Evolutionary conservation across 2,113 vertebrate genomes (phyloP).

Genomic region (Cranoglanis bouderius): DNA sequence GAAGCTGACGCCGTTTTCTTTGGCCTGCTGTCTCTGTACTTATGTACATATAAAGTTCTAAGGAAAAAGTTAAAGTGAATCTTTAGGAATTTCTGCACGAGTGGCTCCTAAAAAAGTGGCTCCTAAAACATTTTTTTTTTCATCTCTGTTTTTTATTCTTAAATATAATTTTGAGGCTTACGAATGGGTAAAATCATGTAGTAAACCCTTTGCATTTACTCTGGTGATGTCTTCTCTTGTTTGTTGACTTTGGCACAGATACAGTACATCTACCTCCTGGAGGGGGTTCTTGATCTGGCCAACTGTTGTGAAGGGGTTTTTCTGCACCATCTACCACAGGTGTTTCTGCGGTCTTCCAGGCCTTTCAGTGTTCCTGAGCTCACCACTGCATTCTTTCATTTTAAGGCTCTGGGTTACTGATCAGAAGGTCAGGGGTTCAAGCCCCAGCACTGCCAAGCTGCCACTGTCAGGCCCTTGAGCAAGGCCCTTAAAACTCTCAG

Average conservation of each 20-base stretch:
- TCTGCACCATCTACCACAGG: not conserved
- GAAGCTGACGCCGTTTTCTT: slow-evolving; percentile 12
- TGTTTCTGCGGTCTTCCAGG: not conserved
- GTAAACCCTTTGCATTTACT: not conserved
- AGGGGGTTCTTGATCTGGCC: not conserved
- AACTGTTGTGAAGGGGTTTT: not conserved
- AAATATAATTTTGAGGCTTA: not conserved
- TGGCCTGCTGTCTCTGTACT: slow-evolving; percentile 4
- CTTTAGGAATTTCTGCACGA: not conserved
- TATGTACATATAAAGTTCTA: not conserved
- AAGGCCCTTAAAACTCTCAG: not conserved
- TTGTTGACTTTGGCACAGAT: not conserved
- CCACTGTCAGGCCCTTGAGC: not conserved
- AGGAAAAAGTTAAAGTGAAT: not conserved
- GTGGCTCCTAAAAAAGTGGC: not conserved
- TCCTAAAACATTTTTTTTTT: not conserved
- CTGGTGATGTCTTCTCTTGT: not conserved
- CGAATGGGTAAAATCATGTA: not conserved
- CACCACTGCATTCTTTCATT: not conserved
- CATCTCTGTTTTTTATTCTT: not conserved
- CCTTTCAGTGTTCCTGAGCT: not conserved
- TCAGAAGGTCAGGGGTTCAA: not conserved
- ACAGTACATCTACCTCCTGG: not conserved
- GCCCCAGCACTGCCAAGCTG: not conserved
- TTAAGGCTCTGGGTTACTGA: not conserved